Base-by-base conservation (phyloP, 2,797 vertebrate species). In the Astyanax mexicanus region DNA sequence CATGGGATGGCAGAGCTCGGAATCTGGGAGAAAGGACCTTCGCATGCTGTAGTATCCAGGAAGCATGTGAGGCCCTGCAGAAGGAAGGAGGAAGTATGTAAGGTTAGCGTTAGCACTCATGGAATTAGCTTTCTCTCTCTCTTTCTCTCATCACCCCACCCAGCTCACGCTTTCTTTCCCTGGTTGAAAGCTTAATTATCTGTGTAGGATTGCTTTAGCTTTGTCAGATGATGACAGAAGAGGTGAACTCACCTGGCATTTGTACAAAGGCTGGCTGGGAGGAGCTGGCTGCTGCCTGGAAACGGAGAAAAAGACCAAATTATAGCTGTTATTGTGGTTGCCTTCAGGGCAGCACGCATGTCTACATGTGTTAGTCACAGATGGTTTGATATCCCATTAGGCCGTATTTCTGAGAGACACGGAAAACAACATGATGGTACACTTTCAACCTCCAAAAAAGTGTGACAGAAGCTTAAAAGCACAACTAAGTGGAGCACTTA, bases 211-310 rank as follows among this genome's bases (percentile, higher is more conserved):
- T n/a, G n/a, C n/a, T n/a, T n/a, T n/a, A 73, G 44, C 52, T 81
- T 77, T 65, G 74, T 70, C 81, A 76, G 60, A 55, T 69, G 29
- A 32, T 75, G 27, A 58, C 19, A 64, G 45, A 42, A 23, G 47
- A 58, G 45, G 47, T 40, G 62, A 72, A 71, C 92, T 94, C 86
- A 95, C 95, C 93, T 84, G 94, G 86, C 85, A 92, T 84, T 67
- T 91, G 93, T 79, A 88, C 85, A 72, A 93, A 94, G 0, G 93
- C 81, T 11, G 93, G 57, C 84, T 89, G 93, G 0, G 86, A 66
- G 10, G 88, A 62, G 70, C 84, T 83, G 69, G 42, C 75, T 11
- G 83, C 86, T 52, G 92, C 90, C 95, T 95, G 89, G 58, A 91
- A 91, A 72, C 60, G 84, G 72, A 77, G 57, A n/a, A 77, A 19